Percentiles rank a stretch among this genome's conserved stretches.
Evolutionary conservation across 2,797 vertebrate genomes (phyloP).

Genomic region (Melanotaenia maccullochi): DNA sequence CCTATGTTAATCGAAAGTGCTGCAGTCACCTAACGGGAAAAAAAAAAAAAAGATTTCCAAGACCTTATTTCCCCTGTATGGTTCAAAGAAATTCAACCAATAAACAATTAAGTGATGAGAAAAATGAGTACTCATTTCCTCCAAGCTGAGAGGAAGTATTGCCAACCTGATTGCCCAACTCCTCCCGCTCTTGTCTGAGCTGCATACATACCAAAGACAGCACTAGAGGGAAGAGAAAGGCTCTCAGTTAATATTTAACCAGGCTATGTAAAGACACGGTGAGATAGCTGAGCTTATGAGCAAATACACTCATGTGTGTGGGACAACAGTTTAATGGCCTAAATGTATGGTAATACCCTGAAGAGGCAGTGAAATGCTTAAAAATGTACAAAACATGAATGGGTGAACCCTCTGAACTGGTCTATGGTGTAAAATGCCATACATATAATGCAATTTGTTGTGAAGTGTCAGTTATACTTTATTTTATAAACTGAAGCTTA

Average conservation of each 20-base stretch:
- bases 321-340: constrained; percentile 31
- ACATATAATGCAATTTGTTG: background rate
- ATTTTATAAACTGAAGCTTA: background rate
- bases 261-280: constrained; percentile 60
- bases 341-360: constrained; percentile 22
- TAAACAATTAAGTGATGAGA: constrained; percentile 6
- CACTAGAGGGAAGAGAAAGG: constrained; percentile 52
- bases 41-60: background rate
- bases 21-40: background rate
- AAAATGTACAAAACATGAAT: background rate
- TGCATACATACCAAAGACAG: constrained; percentile 67
- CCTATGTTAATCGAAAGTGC: background rate
- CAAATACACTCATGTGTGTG: constrained; percentile 52
- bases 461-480: background rate
- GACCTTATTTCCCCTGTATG: background rate
- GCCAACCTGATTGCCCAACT: constrained; percentile 21
- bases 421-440: background rate
- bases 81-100: constrained; percentile 14
- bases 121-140: constrained; percentile 29
- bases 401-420: background rate
- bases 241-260: constrained; percentile 74
- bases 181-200: constrained; percentile 24
- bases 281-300: constrained; percentile 65
- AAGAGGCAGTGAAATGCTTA: constrained; percentile 14
- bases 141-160: constrained; percentile 48